Percentiles rank a stretch among this genome's conserved stretches.
phyloP scores from a whole-genome alignment of 2,888 invertebrate species.

The Volucella inflata region DNA sequence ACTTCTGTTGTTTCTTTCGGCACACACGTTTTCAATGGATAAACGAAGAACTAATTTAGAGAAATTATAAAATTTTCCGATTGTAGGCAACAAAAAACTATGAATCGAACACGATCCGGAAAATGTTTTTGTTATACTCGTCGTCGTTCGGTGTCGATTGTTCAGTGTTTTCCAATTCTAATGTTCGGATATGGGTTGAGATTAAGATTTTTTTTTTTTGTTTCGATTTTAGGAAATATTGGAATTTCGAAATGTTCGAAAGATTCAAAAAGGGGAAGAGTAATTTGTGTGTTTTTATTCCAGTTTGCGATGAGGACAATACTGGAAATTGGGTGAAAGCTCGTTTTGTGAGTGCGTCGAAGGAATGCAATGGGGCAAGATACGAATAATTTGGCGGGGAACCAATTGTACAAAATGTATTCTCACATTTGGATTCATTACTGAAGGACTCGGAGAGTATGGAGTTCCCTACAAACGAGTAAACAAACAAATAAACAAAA shows the following conservation, averaged over 20 bases:
- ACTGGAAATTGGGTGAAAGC: constrained; percentile 72
- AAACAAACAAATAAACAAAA: constrained; percentile 45
- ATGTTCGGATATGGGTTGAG: constrained; percentile 15
- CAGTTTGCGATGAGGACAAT: constrained; percentile 48
- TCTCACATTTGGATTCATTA: constrained; percentile 53
- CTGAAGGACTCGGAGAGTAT: constrained; percentile 44
- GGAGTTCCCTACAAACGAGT: constrained; percentile 15
- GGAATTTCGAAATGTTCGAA: constrained; percentile 34
- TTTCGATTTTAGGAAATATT: constrained; percentile 48
- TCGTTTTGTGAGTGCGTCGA: constrained; percentile 23
- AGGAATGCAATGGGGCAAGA: constrained; percentile 26
- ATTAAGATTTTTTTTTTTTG: constrained; percentile 35
- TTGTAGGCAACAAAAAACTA: constrained; percentile 25
- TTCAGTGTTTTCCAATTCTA: constrained; percentile 27
- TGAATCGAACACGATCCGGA: constrained; percentile 38
- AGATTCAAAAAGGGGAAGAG: constrained; percentile 37
- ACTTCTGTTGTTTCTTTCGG: neutral
- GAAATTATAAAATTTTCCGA: constrained; percentile 40
- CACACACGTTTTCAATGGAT: neutral
- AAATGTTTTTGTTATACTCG: constrained; percentile 50
- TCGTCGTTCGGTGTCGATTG: constrained; percentile 66
- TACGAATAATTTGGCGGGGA: neutral
- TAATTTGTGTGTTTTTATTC: constrained; percentile 66
- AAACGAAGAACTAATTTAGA: constrained; percentile 5
- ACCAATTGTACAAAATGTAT: neutral